A percentile compares a stretch with the other conserved stretches of the same genome.
These are phyloP conservation scores for Centropus bengalensis DNA, from an alignment of 2,113 vertebrate genomes.

Conservation along the genomic window DNA sequence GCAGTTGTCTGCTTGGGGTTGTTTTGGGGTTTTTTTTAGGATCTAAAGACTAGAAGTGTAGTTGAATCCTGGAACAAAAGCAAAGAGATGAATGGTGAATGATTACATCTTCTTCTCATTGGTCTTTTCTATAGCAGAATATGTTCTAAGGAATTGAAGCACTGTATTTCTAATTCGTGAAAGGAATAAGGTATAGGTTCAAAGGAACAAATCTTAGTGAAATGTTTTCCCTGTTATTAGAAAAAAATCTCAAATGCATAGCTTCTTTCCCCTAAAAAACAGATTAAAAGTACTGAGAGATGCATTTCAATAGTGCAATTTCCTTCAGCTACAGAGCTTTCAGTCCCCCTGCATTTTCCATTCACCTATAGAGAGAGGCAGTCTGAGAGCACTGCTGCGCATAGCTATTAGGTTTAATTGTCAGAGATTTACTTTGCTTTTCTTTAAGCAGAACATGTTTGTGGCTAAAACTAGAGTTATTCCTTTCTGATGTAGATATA, in stretches of 20 bases:
- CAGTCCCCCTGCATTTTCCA: slow-evolving; percentile 1
- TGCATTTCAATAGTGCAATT: background rate
- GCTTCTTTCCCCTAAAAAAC: background rate
- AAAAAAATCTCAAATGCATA: slow-evolving; percentile 7
- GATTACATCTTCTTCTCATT: background rate
- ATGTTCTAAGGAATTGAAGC: background rate
- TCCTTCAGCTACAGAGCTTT: slow-evolving; percentile 23
- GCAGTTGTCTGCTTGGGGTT: background rate
- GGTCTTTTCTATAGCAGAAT: background rate
- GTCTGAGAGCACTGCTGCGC: slow-evolving; percentile 28
- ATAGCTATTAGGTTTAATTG: slow-evolving; percentile 70
- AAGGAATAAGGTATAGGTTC: background rate
- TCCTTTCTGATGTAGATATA: slow-evolving; percentile 60
- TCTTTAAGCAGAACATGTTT: slow-evolving; percentile 55
- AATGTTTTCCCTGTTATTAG: background rate
- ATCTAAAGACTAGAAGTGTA: background rate
- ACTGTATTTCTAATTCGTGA: background rate
- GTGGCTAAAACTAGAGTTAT: slow-evolving; percentile 71
- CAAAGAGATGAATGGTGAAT: background rate
- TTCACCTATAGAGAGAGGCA: slow-evolving; percentile 31
- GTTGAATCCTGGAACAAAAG: background rate
- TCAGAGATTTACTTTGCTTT: slow-evolving; percentile 54
- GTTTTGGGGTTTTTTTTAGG: background rate
- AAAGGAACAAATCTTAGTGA: background rate
- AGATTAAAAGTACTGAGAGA: background rate